Conservation (phyloP, 1,140 invertebrate species). For the Asbolus verrucosus region DNA sequence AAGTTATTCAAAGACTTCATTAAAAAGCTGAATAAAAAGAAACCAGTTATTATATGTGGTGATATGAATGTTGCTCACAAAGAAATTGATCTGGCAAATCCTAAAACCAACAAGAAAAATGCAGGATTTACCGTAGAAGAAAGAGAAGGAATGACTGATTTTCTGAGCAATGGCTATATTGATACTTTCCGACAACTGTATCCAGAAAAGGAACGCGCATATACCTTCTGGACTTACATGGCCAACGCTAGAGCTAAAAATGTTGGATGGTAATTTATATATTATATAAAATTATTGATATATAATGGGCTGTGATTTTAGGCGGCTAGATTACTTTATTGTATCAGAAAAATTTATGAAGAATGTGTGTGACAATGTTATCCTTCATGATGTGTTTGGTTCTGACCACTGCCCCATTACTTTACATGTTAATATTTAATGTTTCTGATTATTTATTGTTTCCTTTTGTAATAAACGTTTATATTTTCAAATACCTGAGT, state of each 20-base stretch:
- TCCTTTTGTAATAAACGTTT: too few species aligned
- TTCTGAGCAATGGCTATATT: constrained; percentile 84
- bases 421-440: constrained; percentile 74
- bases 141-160: constrained; percentile 87
- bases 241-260: constrained; percentile 87
- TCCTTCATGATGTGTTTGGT: constrained; percentile 80
- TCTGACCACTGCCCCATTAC: constrained; percentile 91
- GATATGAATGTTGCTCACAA: constrained; percentile 98
- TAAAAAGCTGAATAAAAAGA: constrained; percentile 85
- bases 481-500: too few species aligned
- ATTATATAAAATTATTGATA: too few species aligned
- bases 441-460: constrained; percentile 32
- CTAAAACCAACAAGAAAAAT: constrained; percentile 91
- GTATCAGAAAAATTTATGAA: constrained; percentile 83
- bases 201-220: constrained; percentile 85
- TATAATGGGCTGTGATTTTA: constrained; percentile 73
- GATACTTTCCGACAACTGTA: constrained; percentile 92
- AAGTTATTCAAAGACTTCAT: constrained; percentile 82
- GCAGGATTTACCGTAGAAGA: constrained; percentile 97
- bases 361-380: constrained; percentile 84
- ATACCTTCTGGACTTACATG: constrained; percentile 97
- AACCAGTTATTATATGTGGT: constrained; percentile 95
- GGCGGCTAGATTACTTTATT: constrained; percentile 96
- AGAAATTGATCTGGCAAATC: constrained; percentile 96
- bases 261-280: constrained; percentile 95